Evolutionary conservation across 2,113 vertebrate genomes (phyloP), one percentile per base, ranked within the genome.

Genomic region (Pyxicephalus adspersus): DNA sequence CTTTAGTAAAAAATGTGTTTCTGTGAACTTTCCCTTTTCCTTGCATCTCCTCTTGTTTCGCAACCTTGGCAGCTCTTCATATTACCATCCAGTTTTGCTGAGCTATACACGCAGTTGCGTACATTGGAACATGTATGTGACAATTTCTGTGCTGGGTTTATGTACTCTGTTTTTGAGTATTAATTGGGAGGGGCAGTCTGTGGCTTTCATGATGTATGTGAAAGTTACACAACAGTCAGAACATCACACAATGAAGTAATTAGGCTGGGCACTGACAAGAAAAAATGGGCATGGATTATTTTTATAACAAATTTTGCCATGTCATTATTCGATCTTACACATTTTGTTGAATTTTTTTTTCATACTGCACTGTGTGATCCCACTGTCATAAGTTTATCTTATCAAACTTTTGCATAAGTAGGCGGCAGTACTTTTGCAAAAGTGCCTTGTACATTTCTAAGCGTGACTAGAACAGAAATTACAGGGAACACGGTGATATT

Each of bases 311-410:
- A 45, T 45, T 45, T 45, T 45, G 38, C 38, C 38, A 45, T 13
- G 38, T 45, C 38, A 45, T 45, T 13, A 45, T 45, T 45, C 2
- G 7, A 45, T 45, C 38, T 13, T 45, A 34, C 38, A 3, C 38
- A 7, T 52, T 7, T 28, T 76, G 60, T 8, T 63, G 25, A 61
- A 17, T n/a, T 79, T 50, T 26, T 60, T 68, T 71, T 77, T 64
- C 18, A 11, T 25, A 1, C 45, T 18, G 2, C 34, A 25, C 28
- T 7, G 13, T 23, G 22, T 13, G 28, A 60, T 60, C 19, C 54
- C 58, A 50, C 26, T 68, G 52, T 79, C 63, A 77, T 72, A 64
- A 16, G 16, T 29, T 73, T 80, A 71, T 80, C 67, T 81, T 81
- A 81, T 73, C 78, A 34, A 17, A 1, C 20, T 17, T 38, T 34